These are phyloP conservation scores for Melanotaenia boesemani DNA, from an alignment of 2,797 vertebrate genomes.

Conservation along the genomic window DNA sequence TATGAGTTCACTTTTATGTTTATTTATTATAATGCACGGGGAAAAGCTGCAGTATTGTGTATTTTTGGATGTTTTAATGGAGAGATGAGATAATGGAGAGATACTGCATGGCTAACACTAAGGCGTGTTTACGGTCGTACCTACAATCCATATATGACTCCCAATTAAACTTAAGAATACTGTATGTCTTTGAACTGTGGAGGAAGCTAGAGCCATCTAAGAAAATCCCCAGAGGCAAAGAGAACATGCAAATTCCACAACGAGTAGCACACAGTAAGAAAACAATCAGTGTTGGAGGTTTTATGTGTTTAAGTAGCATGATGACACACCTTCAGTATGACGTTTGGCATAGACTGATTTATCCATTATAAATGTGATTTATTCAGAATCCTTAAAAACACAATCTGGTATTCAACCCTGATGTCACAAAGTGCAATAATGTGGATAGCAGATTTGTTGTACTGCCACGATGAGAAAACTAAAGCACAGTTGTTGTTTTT, in stretches of 20 bases:
- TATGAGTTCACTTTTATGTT: neutral
- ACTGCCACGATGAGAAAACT: neutral
- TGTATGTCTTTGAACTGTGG: neutral
- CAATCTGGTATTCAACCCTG: neutral
- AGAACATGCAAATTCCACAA: neutral
- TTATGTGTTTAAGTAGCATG: too few species aligned
- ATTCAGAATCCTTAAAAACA: neutral
- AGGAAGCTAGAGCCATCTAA: neutral
- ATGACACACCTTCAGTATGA: neutral
- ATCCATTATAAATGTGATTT: neutral
- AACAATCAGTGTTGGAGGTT: neutral
- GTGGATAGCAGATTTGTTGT: constrained; percentile 10
- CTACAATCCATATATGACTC: neutral
- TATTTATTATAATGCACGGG: neutral
- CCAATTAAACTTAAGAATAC: neutral
- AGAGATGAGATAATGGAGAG: neutral
- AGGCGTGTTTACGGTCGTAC: neutral
- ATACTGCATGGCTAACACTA: neutral
- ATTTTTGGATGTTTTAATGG: neutral
- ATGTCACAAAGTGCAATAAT: constrained; percentile 3
- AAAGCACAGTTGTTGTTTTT: neutral
- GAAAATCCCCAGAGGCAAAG: neutral
- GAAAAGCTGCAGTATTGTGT: neutral
- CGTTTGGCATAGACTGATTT: constrained; percentile 3
- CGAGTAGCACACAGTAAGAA: neutral